Conservation (phyloP, 1,140 invertebrate genomes). For the Drosophila triauraria region DNA sequence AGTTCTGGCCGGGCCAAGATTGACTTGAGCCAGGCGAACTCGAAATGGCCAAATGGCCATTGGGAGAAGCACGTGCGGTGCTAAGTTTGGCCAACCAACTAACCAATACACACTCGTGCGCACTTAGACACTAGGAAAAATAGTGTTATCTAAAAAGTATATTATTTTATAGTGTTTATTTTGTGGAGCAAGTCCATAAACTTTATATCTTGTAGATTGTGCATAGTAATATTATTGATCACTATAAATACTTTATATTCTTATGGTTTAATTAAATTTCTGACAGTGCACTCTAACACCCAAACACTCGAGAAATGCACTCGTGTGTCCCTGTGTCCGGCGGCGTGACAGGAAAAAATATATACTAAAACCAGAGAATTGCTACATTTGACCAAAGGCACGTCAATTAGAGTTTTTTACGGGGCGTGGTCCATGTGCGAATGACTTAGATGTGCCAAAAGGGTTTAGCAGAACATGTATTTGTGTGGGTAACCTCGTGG, state of each 20-base stretch:
- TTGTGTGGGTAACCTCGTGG: background rate
- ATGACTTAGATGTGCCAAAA: constrained; percentile 55
- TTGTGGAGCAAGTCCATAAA: accelerated
- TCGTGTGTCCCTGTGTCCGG: constrained; percentile 64
- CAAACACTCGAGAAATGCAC: constrained; percentile 57
- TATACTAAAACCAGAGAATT: constrained; percentile 42
- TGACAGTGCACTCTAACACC: constrained; percentile 4
- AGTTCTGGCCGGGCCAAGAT: constrained; percentile 17
- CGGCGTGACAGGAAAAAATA: constrained; percentile 63
- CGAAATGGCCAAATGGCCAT: constrained; percentile 20
- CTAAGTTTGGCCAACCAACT: constrained; percentile 49
- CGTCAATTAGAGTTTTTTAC: constrained; percentile 70
- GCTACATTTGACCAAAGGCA: constrained; percentile 71
- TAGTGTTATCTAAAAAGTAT: background rate
- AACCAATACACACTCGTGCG: constrained; percentile 54
- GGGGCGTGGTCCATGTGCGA: constrained; percentile 52
- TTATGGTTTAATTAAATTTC: background rate
- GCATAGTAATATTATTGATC: no score
- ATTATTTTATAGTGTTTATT: no score
- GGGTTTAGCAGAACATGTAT: constrained; percentile 7
- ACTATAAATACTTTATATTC: no score
- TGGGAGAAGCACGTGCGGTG: constrained; percentile 56
- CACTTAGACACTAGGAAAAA: constrained; percentile 12
- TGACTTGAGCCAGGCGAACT: constrained; percentile 36
- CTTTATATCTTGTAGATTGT: no score